Conservation (phyloP, 2,113 vertebrate species). For the Syngnathus typhle region DNA sequence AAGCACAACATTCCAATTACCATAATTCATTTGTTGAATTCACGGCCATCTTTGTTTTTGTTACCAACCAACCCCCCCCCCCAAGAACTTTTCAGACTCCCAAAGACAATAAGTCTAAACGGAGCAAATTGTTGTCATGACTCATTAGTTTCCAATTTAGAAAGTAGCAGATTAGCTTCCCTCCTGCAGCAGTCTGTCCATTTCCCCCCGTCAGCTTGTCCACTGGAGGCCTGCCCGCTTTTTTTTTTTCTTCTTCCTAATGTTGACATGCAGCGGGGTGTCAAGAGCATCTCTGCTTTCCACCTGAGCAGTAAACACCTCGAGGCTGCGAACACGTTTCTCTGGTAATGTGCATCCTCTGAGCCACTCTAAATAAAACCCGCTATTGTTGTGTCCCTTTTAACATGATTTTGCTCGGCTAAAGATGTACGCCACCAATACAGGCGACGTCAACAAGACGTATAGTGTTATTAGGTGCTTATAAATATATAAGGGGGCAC, state of each 20-base stretch:
- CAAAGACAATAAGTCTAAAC: background rate
- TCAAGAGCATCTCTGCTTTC: background rate
- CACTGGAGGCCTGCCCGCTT: background rate
- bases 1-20: background rate
- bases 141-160: background rate
- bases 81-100: background rate
- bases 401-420: constrained; percentile 37
- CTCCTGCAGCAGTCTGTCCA: background rate
- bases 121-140: background rate
- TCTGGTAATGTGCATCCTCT: constrained; percentile 43
- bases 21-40: background rate
- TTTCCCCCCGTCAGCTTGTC: background rate
- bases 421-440: constrained; percentile 59
- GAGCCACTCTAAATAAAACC: constrained; percentile 38
- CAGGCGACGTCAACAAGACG: constrained; percentile 61
- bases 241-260: background rate
- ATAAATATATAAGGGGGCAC: constrained; percentile 70
- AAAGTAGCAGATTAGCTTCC: background rate
- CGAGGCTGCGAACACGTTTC: constrained; percentile 32
- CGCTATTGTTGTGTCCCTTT: constrained; percentile 26
- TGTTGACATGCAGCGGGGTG: background rate
- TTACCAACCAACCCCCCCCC: no score
- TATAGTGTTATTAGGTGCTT: constrained; percentile 63
- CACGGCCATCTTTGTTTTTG: no score
- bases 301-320: constrained; percentile 46